Percentiles rank a stretch among this genome's conserved stretches.
Evolutionary conservation across 2,888 invertebrate species (phyloP).

Genomic region (Xanthia togata): DNA sequence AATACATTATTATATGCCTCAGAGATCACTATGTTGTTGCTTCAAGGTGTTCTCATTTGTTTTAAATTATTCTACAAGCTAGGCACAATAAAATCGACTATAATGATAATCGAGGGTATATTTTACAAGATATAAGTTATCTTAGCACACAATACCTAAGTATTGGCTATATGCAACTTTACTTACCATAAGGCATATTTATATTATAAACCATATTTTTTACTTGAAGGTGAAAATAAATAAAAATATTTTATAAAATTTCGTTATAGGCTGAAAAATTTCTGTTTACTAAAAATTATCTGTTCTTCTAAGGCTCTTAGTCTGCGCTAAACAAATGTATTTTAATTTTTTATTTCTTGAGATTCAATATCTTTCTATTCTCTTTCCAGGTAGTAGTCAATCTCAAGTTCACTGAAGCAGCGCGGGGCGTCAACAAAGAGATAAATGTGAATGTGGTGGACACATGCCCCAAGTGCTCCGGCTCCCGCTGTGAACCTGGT

Average conservation of each 20-base stretch:
- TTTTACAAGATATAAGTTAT: too few species aligned
- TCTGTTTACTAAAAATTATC: neutral
- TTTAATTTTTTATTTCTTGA: neutral
- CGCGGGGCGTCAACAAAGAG: constrained; percentile 98
- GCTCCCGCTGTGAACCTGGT: constrained; percentile 97
- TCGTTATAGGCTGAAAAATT: too few species aligned
- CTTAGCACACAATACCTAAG: too few species aligned
- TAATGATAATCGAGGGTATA: too few species aligned
- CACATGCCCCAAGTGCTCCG: constrained; percentile 96
- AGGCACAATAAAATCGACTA: too few species aligned
- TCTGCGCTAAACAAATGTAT: neutral
- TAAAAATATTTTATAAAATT: neutral
- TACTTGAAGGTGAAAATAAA: neutral
- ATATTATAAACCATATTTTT: neutral
- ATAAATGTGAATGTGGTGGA: constrained; percentile 97
- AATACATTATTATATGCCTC: too few species aligned
- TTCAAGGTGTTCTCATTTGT: too few species aligned
- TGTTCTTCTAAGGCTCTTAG: neutral
- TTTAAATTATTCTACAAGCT: too few species aligned
- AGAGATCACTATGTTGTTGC: too few species aligned
- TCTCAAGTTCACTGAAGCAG: constrained; percentile 97
- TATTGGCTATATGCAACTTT: neutral
- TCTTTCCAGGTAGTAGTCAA: constrained; percentile 94
- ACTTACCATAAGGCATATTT: neutral
- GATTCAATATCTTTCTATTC: neutral